Base-by-base conservation (phyloP, 2,113 vertebrate species). In the Lanius collurio region DNA sequence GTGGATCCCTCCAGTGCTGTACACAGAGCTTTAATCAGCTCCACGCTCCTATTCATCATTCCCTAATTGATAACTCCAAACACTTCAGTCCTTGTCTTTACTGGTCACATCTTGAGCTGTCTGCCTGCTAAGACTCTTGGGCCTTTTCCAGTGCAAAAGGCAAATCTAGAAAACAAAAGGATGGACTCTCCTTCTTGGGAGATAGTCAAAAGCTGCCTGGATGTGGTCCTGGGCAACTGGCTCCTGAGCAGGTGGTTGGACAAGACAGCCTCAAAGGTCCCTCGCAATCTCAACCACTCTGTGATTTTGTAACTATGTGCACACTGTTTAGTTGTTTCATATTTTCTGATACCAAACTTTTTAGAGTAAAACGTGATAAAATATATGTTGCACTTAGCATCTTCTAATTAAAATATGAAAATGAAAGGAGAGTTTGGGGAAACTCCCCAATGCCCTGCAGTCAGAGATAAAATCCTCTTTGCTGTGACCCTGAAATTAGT, bases 201-300 rank as follows among this genome's bases (percentile, higher is more conserved):
- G 39, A 84, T 28, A 70, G 15, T 84, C 20, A 26, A 37, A 86
- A 82, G 20, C 10, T 39, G 6, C 41, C 23, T 62, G 50, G 35
- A 71, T 0, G 2, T 33, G 55, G 16, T 69, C n/a, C 42, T 59
- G 42, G n/a, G 39, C 56, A 82, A 52, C 1, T 0, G 4, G 42
- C 31, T 84, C 22, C 27, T 68, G 16, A 85, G 41, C n/a, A 67
- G 8, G 4, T 11, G 4, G 21, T 18, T 71, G 52, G 74, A 87
- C 30, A 79, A 47, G 27, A 68, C 4, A 41, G 33, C 33, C 35
- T 86, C n/a, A 56, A 57, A 95, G 24, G 13, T 55, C 37, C n/a
- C 13, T 62, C 57, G 31, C 11, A 60, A 53, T 7, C 31, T 64
- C 55, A 49, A 3, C 20, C 46, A 27, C 41, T 46, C 57, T 21